phyloP scores from a whole-genome alignment of 2,113 vertebrate species.

The Bubo bubo region DNA sequence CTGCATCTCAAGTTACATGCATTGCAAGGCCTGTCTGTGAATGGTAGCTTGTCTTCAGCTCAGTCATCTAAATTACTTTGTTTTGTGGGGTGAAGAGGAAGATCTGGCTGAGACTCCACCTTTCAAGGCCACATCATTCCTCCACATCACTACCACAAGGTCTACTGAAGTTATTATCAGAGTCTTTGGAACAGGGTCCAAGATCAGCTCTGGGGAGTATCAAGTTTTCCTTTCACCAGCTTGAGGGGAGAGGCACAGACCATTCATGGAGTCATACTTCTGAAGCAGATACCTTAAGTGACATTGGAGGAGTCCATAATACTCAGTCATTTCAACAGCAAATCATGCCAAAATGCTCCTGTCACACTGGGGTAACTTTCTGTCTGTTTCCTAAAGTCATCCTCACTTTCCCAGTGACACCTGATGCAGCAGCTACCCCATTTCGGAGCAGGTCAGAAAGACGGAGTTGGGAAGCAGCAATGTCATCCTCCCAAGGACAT shows the following conservation, averaged over 20 bases:
- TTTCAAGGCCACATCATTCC: background rate
- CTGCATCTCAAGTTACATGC: background rate
- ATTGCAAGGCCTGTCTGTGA: background rate
- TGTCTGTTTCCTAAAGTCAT: background rate
- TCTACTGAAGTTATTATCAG: background rate
- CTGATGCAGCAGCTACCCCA: background rate
- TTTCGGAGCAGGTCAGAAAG: background rate
- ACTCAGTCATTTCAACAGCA: background rate
- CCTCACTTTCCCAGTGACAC: background rate
- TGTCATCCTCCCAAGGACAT: background rate
- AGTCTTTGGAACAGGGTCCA: background rate
- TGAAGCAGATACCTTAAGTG: background rate
- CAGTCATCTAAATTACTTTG: background rate
- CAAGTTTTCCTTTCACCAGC: background rate
- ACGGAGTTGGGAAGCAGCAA: background rate
- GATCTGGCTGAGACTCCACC: background rate
- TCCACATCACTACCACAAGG: background rate
- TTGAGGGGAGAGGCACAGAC: background rate
- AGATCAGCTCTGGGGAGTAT: background rate
- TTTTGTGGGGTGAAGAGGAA: background rate
- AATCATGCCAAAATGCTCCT: background rate
- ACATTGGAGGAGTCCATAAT: background rate
- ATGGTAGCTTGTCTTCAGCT: background rate
- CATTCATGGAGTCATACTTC: background rate
- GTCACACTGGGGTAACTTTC: background rate